Evolutionary conservation across 2,888 invertebrate species (phyloP).

Genomic region (Caenorhabditis doughertyi): DNA sequence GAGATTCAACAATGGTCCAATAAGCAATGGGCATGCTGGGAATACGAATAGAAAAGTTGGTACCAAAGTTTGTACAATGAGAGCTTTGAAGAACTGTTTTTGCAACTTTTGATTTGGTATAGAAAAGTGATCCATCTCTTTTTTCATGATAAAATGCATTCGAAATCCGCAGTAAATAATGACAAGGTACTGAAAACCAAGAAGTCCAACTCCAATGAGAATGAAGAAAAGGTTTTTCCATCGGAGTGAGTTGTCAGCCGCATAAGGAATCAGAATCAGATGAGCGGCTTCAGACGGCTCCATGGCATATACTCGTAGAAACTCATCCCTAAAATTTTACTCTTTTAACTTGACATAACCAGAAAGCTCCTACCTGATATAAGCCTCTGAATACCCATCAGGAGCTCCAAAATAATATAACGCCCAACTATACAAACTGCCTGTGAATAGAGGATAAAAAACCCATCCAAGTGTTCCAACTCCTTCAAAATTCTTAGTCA

Average conservation of each 20-base stretch:
- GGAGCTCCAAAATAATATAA: neutral
- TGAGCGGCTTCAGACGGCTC: neutral
- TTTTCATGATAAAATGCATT: constrained; percentile 14
- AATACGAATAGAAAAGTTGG: constrained; percentile 17
- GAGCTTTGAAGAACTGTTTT: constrained; percentile 18
- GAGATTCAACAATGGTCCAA: constrained; percentile 8
- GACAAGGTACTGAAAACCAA: constrained; percentile 13
- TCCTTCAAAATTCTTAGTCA: neutral
- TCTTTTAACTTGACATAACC: neutral
- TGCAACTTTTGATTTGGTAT: neutral
- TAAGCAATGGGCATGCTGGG: constrained; percentile 1
- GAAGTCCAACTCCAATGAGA: neutral
- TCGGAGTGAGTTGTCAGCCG: constrained; percentile 11
- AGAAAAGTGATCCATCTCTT: neutral
- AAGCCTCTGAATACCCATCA: neutral
- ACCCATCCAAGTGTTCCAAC: neutral
- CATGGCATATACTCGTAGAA: neutral
- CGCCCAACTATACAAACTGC: neutral
- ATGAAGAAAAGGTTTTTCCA: constrained; percentile 19
- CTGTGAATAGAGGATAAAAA: neutral
- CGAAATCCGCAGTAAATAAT: constrained; percentile 8
- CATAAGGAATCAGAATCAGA: neutral
- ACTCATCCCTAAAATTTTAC: neutral
- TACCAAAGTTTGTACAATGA: constrained; percentile 16
- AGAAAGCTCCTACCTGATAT: neutral